These are phyloP conservation scores for Bombus waltoni DNA, from an alignment of 1,140 invertebrate genomes.

Conservation along the genomic window DNA sequence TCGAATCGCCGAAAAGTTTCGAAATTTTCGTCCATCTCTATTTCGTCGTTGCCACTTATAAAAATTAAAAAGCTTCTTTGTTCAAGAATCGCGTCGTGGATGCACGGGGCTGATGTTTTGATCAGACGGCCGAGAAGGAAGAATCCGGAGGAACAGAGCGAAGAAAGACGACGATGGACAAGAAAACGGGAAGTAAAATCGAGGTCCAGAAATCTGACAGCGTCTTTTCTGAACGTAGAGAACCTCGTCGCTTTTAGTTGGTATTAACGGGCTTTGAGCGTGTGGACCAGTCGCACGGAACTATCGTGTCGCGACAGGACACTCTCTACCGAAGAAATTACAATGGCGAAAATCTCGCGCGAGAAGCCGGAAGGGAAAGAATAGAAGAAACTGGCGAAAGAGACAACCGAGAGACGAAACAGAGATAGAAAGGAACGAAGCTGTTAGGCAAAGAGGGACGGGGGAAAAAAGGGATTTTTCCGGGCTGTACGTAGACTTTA, in stretches of 20 bases:
- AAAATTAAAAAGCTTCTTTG: slow-evolving; percentile 42
- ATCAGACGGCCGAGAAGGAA: slow-evolving; percentile 4
- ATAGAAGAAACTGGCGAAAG: slow-evolving; percentile 7
- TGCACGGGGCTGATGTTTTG: background rate
- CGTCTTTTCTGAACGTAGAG: background rate
- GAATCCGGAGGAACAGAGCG: background rate
- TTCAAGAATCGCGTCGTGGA: background rate
- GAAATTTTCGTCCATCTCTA: slow-evolving; percentile 27
- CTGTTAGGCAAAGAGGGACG: slow-evolving; percentile 54
- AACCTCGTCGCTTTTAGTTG: slow-evolving; percentile 3
- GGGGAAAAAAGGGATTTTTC: slow-evolving; percentile 49
- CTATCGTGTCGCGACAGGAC: slow-evolving; percentile 19
- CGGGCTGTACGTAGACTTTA: slow-evolving; percentile 46
- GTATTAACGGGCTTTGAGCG: background rate
- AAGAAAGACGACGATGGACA: background rate
- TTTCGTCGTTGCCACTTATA: slow-evolving; percentile 18
- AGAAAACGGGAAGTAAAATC: background rate
- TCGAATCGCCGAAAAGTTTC: slow-evolving; percentile 21
- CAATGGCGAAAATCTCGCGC: slow-evolving; percentile 47
- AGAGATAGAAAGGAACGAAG: slow-evolving; percentile 17
- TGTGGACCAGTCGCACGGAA: background rate
- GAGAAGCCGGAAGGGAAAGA: slow-evolving; percentile 31
- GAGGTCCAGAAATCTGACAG: background rate
- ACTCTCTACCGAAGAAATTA: slow-evolving; percentile 13
- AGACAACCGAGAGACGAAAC: slow-evolving; percentile 24